phyloP scores from a whole-genome alignment of 2,888 invertebrate genomes.

The Chymomyza amoena region DNA sequence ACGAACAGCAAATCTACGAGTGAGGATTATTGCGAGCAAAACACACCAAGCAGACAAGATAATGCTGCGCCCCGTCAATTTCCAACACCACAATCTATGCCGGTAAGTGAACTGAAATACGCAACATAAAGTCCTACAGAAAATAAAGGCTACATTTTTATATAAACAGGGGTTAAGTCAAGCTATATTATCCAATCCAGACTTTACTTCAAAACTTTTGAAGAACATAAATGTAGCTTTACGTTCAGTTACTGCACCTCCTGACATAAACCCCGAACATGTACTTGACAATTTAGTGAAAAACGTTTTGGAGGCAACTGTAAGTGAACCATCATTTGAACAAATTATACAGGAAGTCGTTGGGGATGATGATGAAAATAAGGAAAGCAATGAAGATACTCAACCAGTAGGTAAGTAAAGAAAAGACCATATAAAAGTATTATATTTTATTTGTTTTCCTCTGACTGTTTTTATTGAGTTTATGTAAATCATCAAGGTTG shows the following conservation, averaged over 20 bases:
- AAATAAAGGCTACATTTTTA: neutral
- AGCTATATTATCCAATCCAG: constrained; percentile 71
- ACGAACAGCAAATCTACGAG: neutral
- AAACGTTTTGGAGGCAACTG: constrained; percentile 75
- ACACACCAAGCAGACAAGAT: constrained; percentile 30
- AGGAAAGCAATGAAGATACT: constrained; percentile 12
- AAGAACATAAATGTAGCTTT: constrained; percentile 74
- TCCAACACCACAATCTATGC: constrained; percentile 53
- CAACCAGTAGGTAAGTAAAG: neutral
- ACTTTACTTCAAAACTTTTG: constrained; percentile 73
- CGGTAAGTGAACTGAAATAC: constrained; percentile 32
- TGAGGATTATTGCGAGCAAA: constrained; percentile 16
- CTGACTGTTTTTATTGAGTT: neutral
- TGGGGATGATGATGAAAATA: constrained; percentile 22
- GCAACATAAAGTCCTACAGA: neutral
- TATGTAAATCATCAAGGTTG: neutral
- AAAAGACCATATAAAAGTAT: neutral
- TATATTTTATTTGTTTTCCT: neutral
- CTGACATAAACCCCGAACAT: constrained; percentile 47
- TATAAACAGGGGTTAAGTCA: constrained; percentile 64
- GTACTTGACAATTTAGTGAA: constrained; percentile 73
- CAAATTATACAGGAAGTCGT: constrained; percentile 74
- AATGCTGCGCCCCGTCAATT: constrained; percentile 62
- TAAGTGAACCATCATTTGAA: constrained; percentile 76
- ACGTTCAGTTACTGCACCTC: constrained; percentile 44